Conservation (phyloP, 2,888 invertebrate species). For the Sthenelais limicola region DNA sequence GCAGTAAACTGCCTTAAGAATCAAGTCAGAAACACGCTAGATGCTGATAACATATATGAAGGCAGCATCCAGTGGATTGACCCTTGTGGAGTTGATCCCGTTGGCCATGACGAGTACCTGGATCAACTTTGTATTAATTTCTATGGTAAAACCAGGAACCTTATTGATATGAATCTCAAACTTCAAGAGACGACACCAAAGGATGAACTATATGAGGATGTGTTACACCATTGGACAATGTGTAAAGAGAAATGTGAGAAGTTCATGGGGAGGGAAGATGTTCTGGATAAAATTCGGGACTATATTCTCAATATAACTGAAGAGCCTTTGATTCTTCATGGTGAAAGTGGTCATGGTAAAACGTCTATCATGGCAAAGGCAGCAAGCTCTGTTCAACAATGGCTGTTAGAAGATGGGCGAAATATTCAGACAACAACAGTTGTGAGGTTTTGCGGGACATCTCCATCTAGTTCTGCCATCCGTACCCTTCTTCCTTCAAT, state of each 20-base stretch:
- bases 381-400: constrained; percentile 36
- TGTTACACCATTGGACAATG: constrained; percentile 56
- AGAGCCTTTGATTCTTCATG: constrained; percentile 59
- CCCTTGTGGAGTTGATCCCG: constrained; percentile 55
- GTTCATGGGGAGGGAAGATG: constrained; percentile 57
- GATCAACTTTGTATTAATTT: constrained; percentile 55
- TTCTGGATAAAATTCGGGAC: constrained; percentile 48
- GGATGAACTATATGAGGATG: constrained; percentile 58
- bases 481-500: constrained; percentile 42
- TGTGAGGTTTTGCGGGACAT: constrained; percentile 46
- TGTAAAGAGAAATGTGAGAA: constrained; percentile 49
- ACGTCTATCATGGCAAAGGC: constrained; percentile 47
- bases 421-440: constrained; percentile 13
- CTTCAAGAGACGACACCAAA: constrained; percentile 47
- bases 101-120: constrained; percentile 57
- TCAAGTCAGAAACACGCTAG: constrained; percentile 47
- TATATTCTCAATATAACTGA: constrained; percentile 54
- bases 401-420: constrained; percentile 30
- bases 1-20: constrained; percentile 54
- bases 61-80: constrained; percentile 55
- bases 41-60: constrained; percentile 43
- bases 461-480: constrained; percentile 41
- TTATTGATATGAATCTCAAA: constrained; percentile 55
- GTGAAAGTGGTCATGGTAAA: constrained; percentile 59
- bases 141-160: constrained; percentile 52